Evolutionary conservation across 2,113 vertebrate genomes (phyloP).

Genomic region (Bufo bufo): DNA sequence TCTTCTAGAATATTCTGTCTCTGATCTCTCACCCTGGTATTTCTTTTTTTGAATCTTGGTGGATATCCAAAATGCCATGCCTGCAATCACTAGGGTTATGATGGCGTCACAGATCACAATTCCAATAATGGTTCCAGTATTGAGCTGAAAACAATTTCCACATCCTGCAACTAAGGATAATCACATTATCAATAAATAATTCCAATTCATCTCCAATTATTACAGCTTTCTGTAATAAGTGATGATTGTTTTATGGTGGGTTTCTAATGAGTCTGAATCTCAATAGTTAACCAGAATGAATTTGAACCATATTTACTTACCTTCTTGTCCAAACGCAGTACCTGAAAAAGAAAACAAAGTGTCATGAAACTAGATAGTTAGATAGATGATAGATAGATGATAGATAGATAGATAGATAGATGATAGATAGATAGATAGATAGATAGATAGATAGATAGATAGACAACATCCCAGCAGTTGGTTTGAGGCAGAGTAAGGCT

Average conservation of each 20-base stretch:
- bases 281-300: not conserved
- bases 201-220: not conserved
- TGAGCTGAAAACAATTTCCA: conserved; percentile 69
- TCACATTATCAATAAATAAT: not conserved
- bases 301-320: not conserved
- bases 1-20: not conserved
- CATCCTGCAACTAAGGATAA: conserved; percentile 66
- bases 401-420: not conserved
- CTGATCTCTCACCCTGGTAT: conserved; percentile 24
- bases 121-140: conserved; percentile 64
- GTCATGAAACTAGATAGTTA: not conserved
- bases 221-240: not conserved
- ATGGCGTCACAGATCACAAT: conserved; percentile 72
- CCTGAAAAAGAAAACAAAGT: not conserved
- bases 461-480: not conserved
- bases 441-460: conserved; percentile 18
- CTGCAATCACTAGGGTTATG: conserved; percentile 71
- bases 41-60: conserved; percentile 62
- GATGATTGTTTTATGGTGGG: not conserved
- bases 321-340: conserved; percentile 14
- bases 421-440: conserved; percentile 9
- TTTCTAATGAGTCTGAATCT: no score
- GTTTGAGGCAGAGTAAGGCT: no score
- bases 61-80: conserved; percentile 70
- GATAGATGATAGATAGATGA: not conserved